These are phyloP conservation scores for human DNA, from an alignment of 2,113 vertebrate species.

Conservation along the genomic window DNA sequence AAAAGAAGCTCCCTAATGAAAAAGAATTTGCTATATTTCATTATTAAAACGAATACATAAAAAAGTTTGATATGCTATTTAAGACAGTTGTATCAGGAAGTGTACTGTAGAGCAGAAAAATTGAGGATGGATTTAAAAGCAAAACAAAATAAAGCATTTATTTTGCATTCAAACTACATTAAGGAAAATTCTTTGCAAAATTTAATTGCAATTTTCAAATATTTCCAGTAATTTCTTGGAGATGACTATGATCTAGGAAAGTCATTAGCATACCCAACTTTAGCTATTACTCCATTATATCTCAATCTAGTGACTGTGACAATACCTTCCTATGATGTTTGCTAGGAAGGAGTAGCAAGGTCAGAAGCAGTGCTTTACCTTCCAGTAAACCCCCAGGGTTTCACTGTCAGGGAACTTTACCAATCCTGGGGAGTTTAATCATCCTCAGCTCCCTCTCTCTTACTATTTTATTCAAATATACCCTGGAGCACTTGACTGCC, in stretches of 20 bases:
- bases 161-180: background rate
- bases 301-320: background rate
- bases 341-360: background rate
- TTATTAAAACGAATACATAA: background rate
- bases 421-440: background rate
- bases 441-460: background rate
- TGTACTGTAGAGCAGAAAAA: background rate
- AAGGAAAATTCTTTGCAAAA: background rate
- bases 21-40: background rate
- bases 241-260: background rate
- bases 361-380: background rate
- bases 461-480: background rate
- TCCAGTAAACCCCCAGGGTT: background rate
- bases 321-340: background rate
- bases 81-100: background rate
- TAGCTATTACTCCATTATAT: background rate
- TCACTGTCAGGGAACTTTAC: background rate
- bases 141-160: background rate
- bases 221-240: background rate
- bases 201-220: background rate
- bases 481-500: rapidly evolving
- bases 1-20: background rate
- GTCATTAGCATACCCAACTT: background rate
- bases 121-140: background rate
- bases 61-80: background rate